Percentiles rank a stretch among this genome's conserved stretches.
phyloP scores from a whole-genome alignment of 2,797 vertebrate species.

The Distichodus sexfasciatus region DNA sequence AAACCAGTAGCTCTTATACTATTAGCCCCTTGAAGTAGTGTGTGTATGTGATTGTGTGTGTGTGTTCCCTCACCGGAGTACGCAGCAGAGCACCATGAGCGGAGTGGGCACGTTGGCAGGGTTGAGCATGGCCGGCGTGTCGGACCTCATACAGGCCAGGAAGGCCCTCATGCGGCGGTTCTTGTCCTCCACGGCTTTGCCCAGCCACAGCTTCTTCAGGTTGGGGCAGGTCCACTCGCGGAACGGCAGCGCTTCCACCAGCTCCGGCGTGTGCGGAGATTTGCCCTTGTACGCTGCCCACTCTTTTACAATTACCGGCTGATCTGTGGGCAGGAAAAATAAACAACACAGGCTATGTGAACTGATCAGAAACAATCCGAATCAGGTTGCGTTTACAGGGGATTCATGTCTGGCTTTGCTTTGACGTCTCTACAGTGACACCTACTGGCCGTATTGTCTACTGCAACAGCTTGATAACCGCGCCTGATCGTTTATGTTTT shows the following conservation, averaged over 20 bases:
- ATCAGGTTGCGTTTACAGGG: no score
- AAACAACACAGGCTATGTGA: neutral
- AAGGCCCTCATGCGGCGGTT: constrained; percentile 94
- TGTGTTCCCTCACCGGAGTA: constrained; percentile 80
- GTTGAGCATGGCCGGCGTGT: constrained; percentile 95
- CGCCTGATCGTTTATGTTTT: no score
- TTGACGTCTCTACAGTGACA: no score
- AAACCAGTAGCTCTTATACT: no score
- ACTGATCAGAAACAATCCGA: no score
- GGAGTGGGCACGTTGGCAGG: constrained; percentile 88
- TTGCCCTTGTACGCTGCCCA: constrained; percentile 97
- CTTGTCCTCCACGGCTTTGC: constrained; percentile 93
- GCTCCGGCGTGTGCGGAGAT: constrained; percentile 91
- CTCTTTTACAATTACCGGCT: constrained; percentile 90
- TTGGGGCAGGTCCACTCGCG: constrained; percentile 96
- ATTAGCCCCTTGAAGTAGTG: neutral
- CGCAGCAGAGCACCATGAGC: constrained; percentile 94
- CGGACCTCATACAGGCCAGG: constrained; percentile 93
- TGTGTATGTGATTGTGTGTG: neutral
- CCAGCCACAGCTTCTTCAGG: constrained; percentile 92
- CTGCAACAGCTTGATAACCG: no score
- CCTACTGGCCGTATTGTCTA: no score
- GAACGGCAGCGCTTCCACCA: constrained; percentile 92
- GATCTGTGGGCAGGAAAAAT: constrained; percentile 66
- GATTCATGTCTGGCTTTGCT: no score